These are phyloP conservation scores for Nasonia giraulti DNA, from an alignment of 1,140 invertebrate genomes.

Conservation along the genomic window DNA sequence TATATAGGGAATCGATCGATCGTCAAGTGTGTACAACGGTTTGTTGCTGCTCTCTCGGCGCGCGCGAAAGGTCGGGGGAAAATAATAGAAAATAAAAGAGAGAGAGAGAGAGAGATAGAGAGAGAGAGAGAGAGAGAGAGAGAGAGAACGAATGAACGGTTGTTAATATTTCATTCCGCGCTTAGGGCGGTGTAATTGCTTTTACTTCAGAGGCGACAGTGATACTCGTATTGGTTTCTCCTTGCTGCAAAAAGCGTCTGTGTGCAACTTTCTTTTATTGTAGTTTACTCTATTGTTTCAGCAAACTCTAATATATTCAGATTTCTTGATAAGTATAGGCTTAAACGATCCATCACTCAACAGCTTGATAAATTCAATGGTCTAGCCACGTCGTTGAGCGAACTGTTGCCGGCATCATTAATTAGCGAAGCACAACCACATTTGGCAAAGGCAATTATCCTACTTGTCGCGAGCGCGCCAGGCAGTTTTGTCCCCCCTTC, in stretches of 20 bases:
- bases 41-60: too few relatives aligned
- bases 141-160: too few relatives aligned
- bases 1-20: background rate
- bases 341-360: too few relatives aligned
- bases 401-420: conserved; percentile 7
- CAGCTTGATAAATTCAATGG: background rate
- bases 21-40: background rate
- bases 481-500: background rate
- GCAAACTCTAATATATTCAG: background rate
- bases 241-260: background rate
- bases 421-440: conserved; percentile 18
- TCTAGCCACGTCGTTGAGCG: too few relatives aligned
- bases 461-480: background rate
- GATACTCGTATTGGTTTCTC: background rate
- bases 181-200: background rate
- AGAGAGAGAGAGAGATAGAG: too few relatives aligned
- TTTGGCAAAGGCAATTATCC: conserved; percentile 26
- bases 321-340: background rate
- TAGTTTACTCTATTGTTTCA: too few relatives aligned
- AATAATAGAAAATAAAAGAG: too few relatives aligned
- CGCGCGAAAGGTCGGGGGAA: too few relatives aligned
- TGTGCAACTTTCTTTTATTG: too few relatives aligned
- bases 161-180: background rate
- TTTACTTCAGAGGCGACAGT: background rate
- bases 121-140: too few relatives aligned